These are phyloP conservation scores for Drosophila yakuba DNA, from an alignment of 1,140 invertebrate genomes.

Conservation along the genomic window DNA sequence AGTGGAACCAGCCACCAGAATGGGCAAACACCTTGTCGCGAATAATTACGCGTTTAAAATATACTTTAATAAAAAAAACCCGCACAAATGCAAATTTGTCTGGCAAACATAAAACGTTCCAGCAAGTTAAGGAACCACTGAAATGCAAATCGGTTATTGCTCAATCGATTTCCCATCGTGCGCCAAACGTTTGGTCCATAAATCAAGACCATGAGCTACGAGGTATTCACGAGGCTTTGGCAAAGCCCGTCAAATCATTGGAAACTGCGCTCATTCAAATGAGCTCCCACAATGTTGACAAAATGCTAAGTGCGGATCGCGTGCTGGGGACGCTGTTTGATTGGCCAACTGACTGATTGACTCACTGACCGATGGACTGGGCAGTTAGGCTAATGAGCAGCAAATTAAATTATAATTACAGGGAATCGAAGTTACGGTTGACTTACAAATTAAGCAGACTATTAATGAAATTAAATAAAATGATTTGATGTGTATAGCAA, in stretches of 20 bases:
- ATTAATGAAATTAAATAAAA: no score
- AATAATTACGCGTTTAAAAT: conserved; percentile 14
- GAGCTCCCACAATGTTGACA: conserved; percentile 12
- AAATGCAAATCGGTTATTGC: conserved; percentile 40
- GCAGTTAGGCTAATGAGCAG: conserved; percentile 2
- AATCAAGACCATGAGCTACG: conserved; percentile 41
- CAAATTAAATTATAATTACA: conserved; percentile 2
- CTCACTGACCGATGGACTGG: conserved; percentile 29
- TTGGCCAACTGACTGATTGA: conserved; percentile 28
- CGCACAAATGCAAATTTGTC: conserved; percentile 17
- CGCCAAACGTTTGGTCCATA: conserved; percentile 47
- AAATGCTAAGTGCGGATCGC: conserved; percentile 45
- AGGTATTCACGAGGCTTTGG: conserved; percentile 18
- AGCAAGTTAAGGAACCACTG: conserved; percentile 26
- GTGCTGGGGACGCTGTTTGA: conserved; percentile 36
- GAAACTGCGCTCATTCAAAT: conserved; percentile 59
- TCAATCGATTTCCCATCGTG: conserved; percentile 37
- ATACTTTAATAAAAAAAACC: conserved; percentile 29
- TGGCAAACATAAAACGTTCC: conserved; percentile 35
- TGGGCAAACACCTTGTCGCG: conserved; percentile 17
- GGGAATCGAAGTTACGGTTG: not conserved
- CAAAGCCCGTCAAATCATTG: conserved; percentile 22
- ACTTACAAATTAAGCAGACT: no score
- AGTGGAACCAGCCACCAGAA: conserved; percentile 2
- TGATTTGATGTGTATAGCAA: not conserved